Conservation (phyloP, 2,888 invertebrate species). For the Andricus quercusramuli region DNA sequence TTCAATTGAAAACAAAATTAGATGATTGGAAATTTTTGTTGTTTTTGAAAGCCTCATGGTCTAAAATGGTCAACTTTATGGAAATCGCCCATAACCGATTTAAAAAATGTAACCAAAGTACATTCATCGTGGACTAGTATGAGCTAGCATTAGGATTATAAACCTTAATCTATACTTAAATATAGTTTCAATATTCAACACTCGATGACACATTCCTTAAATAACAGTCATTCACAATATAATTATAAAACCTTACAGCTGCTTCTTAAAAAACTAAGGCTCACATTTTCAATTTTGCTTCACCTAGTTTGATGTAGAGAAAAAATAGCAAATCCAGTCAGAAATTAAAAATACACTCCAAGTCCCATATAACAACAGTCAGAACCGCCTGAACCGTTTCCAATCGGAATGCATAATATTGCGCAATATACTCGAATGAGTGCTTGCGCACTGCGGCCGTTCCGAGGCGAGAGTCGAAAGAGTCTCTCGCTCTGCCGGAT, state of each 20-base stretch:
- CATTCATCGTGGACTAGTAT: constrained; percentile 36
- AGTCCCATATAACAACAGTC: no score
- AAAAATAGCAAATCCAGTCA: background rate
- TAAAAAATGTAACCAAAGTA: constrained; percentile 10
- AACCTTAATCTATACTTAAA: constrained; percentile 26
- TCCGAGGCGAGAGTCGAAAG: no score
- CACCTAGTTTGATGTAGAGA: background rate
- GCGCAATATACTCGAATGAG: no score
- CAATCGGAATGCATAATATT: no score
- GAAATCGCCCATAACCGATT: background rate
- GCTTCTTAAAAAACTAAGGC: background rate
- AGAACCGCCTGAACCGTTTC: no score
- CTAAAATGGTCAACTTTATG: no score
- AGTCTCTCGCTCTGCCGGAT: no score
- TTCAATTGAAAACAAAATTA: no score
- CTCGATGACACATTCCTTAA: constrained; percentile 19
- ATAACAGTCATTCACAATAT: background rate
- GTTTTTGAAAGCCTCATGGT: no score
- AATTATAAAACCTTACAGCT: background rate
- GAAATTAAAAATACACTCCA: background rate
- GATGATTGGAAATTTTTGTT: no score
- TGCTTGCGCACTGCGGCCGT: no score
- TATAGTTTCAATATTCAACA: constrained; percentile 16
- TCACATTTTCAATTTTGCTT: background rate
- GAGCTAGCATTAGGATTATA: constrained; percentile 27